A percentile compares a stretch with the other conserved stretches of the same genome.
Evolutionary conservation across 2,888 invertebrate genomes (phyloP).

Genomic region (Habrosyne pyritoides): DNA sequence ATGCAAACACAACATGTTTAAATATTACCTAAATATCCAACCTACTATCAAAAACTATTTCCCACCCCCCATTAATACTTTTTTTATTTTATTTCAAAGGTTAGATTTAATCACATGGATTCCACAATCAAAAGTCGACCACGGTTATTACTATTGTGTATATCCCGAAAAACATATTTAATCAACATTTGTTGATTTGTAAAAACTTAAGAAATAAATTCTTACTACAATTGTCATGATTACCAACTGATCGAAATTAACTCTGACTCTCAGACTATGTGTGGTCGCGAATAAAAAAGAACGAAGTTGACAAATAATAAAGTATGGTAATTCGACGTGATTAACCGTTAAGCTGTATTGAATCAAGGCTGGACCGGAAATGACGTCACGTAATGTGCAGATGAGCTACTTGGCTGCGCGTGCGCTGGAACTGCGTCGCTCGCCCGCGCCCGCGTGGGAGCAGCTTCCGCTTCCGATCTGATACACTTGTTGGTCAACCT

Average conservation of each 20-base stretch:
- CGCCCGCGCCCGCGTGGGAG: constrained; percentile 55
- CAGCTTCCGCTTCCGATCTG: constrained; percentile 78
- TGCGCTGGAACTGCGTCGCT: constrained; percentile 54
- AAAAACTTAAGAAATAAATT: too few relatives aligned
- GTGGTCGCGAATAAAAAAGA: not conserved
- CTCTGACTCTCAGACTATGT: not conserved
- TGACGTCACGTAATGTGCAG: constrained; percentile 49
- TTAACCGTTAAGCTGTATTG: constrained; percentile 48
- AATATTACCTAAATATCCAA: too few relatives aligned
- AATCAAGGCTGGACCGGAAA: constrained; percentile 56
- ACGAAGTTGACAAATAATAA: not conserved
- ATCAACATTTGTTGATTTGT: too few relatives aligned
- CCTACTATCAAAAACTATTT: too few relatives aligned
- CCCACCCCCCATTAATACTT: too few relatives aligned
- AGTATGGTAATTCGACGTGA: constrained; percentile 32
- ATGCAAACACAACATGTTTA: too few relatives aligned
- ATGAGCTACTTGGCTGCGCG: constrained; percentile 39
- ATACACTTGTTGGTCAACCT: constrained; percentile 53
- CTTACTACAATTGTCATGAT: not conserved
- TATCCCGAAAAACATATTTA: too few relatives aligned
- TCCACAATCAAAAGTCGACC: too few relatives aligned
- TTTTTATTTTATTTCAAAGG: too few relatives aligned
- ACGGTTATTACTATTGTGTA: too few relatives aligned
- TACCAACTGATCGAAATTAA: not conserved
- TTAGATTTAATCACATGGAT: too few relatives aligned